These are phyloP conservation scores for Cyprinodon variegatus DNA, from an alignment of 2,113 vertebrate genomes.

Conservation along the genomic window DNA sequence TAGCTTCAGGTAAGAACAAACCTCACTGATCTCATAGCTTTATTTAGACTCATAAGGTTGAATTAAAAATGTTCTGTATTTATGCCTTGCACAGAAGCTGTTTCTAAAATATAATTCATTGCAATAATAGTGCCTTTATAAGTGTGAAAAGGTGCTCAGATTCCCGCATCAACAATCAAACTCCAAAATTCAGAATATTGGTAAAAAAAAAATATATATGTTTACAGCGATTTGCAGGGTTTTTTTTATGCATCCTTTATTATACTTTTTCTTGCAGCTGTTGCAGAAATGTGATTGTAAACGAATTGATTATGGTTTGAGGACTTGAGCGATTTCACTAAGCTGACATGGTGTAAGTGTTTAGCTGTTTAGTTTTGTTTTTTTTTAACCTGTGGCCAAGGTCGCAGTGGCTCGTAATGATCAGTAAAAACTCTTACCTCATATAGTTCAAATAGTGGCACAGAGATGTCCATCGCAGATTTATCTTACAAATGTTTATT, in stretches of 20 bases:
- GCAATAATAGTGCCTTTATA: no score
- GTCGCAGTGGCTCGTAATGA: no score
- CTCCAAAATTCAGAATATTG: no score
- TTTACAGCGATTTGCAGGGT: no score
- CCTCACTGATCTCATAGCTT: background rate
- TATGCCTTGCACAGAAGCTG: no score
- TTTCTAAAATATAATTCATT: no score
- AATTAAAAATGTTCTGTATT: no score
- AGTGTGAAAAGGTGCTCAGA: no score
- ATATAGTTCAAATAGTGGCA: background rate
- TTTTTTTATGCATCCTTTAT: no score
- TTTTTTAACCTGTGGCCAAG: background rate
- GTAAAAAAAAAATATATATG: no score
- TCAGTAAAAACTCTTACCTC: background rate
- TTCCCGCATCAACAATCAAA: no score
- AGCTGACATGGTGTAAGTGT: background rate
- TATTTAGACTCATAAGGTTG: background rate
- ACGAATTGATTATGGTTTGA: background rate
- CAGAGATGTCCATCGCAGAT: background rate
- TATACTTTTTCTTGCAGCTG: background rate
- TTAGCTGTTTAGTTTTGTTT: background rate
- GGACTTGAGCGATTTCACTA: background rate
- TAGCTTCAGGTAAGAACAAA: conserved; percentile 87
- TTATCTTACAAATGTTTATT: no score
- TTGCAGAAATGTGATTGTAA: background rate